Conservation (phyloP, 1,140 invertebrate species). For the Zaprionus davidi region DNA sequence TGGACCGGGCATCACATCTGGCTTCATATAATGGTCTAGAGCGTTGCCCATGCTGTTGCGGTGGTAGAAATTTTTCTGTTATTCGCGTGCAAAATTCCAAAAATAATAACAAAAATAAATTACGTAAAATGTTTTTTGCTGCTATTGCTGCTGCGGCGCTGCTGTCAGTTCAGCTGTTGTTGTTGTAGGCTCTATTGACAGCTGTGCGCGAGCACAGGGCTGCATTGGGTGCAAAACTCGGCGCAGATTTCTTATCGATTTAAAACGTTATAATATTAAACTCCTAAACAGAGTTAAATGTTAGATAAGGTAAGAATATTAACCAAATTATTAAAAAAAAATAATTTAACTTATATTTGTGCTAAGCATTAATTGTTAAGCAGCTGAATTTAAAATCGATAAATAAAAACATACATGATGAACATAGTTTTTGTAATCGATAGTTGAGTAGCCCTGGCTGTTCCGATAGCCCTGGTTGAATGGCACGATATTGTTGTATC, state of each 20-base stretch:
- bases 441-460: background rate
- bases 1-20: slow-evolving; percentile 86
- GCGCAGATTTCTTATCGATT: background rate
- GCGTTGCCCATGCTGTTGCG: slow-evolving; percentile 78
- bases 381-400: background rate
- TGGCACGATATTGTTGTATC: background rate
- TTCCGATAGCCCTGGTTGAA: background rate
- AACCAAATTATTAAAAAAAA: too few relatives aligned
- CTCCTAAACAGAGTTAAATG: background rate
- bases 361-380: background rate
- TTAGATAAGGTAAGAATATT: background rate
- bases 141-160: slow-evolving; percentile 58
- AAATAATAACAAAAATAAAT: slow-evolving; percentile 59
- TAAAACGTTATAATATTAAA: background rate
- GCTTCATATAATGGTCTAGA: slow-evolving; percentile 69
- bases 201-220: slow-evolving; percentile 44
- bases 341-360: too few relatives aligned
- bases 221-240: slow-evolving; percentile 1
- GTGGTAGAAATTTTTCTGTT: slow-evolving; percentile 11
- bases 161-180: slow-evolving; percentile 63
- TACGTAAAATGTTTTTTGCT: slow-evolving; percentile 79
- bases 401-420: background rate
- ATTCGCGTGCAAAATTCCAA: slow-evolving; percentile 23
- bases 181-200: slow-evolving; percentile 51
- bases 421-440: background rate